phyloP scores from a whole-genome alignment of 2,797 vertebrate genomes.

The Pseudochirops corinnae region DNA sequence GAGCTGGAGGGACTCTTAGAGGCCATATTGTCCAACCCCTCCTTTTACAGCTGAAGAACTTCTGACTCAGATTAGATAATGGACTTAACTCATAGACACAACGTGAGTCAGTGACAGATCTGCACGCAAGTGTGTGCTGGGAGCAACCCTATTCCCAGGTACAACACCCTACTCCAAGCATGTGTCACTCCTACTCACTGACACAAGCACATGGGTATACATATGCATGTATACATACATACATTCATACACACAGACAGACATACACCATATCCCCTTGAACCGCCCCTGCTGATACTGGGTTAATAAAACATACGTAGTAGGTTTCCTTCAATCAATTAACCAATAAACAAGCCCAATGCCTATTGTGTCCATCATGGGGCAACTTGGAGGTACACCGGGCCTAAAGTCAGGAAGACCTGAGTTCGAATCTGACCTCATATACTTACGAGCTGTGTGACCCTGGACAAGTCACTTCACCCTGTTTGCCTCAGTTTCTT shows the following conservation, averaged over 20 bases:
- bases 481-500: slow-evolving; percentile 21
- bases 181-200: not conserved
- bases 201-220: not conserved
- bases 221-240: not conserved
- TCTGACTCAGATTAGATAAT: not conserved
- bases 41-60: not conserved
- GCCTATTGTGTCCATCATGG: not conserved
- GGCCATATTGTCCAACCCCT: not conserved
- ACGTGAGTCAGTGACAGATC: not conserved
- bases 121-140: not conserved
- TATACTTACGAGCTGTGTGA: not conserved
- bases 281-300: too few species aligned
- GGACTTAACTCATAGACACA: not conserved
- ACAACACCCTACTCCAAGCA: not conserved
- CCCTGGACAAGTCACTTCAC: not conserved
- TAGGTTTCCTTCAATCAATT: not conserved
- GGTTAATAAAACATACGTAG: not conserved
- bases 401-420: not conserved
- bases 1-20: not conserved
- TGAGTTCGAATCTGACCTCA: not conserved
- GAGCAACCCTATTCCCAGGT: not conserved
- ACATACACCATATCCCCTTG: not conserved
- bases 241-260: not conserved
- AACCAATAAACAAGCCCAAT: not conserved
- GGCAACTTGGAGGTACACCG: not conserved